Base-by-base conservation (phyloP, 2,113 vertebrate species). In the Lophochroa leadbeateri region DNA sequence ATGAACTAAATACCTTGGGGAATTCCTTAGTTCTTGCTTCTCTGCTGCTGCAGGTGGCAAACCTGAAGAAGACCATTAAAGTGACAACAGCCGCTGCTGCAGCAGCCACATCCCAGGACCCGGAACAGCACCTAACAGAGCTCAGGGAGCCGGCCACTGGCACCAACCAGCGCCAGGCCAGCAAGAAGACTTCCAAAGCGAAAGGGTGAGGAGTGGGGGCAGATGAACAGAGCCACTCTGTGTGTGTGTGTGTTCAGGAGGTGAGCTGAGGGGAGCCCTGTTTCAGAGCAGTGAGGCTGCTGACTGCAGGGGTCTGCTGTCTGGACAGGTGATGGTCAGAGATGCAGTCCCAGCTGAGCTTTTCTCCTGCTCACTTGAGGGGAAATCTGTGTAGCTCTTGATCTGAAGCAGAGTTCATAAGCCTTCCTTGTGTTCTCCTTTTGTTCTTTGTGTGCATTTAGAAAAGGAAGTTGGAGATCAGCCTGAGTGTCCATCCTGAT, bases 151-250 rank as follows among this genome's bases (percentile, higher is more conserved):
- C 98, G 0, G 98, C 97, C 25, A 83, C 98, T 13, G 98, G 98
- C 90, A 97, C 98, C 93, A 98, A 98, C 92, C 98, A 98, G 95
- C 98, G 98, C 91, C 98, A 98, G 89, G 93, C 98, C 9, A 99
- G 99, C 98, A 99, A 99, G 98, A 99, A 99, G 93, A 98, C 99
- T 96, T 99, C 99, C 55, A 99, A 99, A 97, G 99, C 99, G 94
- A 99, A 99, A 98, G 99, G 99, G 99, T 99, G 97, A 99, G 99
- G 95, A 75, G 20, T 12, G 18, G 3, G 13, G 47, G n/a, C 35
- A 10, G 29, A 55, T 0, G 1, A 25, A 8, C 13, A 17, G 39
- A 37, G 71, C 10, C 11, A 1, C 19, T n/a, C 7, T 31, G 0
- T 41, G 21, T 14, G 7, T 31, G 37, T 31, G 25, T 27, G 25